A percentile compares a stretch with the other conserved stretches of the same genome.
Evolutionary conservation across 2,888 invertebrate species (phyloP).

Genomic region (Oscheius sp.): DNA sequence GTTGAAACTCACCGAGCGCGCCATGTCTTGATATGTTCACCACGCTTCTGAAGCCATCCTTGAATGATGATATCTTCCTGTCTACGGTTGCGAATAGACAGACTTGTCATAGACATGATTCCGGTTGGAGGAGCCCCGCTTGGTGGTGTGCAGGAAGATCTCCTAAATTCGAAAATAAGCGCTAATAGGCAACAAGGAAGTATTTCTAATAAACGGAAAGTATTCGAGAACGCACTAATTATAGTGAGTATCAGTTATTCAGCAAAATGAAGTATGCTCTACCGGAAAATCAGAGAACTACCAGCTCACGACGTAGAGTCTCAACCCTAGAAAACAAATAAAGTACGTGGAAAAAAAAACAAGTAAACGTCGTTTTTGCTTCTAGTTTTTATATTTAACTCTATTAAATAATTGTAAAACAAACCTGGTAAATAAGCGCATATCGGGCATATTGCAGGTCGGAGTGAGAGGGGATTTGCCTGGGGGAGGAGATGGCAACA

Average conservation of each 20-base stretch:
- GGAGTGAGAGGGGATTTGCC: not conserved
- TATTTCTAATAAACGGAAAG: not conserved
- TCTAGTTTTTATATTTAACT: not conserved
- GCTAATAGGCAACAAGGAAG: not conserved
- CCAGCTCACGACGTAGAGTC: not conserved
- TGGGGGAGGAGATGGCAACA: constrained; percentile 1
- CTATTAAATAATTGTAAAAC: not conserved
- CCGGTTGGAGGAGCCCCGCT: constrained; percentile 17
- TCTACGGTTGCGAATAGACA: constrained; percentile 52
- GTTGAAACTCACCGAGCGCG: constrained; percentile 80
- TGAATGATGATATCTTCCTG: constrained; percentile 83
- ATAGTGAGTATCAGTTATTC: not conserved
- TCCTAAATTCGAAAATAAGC: constrained; percentile 13
- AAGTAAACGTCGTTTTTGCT: constrained; percentile 1
- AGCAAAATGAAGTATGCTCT: not conserved
- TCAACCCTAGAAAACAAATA: constrained; percentile 14
- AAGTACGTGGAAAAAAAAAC: not conserved
- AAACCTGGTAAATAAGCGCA: constrained; percentile 29
- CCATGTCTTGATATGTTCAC: constrained; percentile 99
- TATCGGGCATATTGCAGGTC: constrained; percentile 15
- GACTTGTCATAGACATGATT: constrained; percentile 60
- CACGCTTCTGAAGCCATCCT: constrained; percentile 93
- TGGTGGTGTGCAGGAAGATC: constrained; percentile 16
- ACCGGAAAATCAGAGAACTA: not conserved
- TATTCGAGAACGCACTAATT: not conserved